These are phyloP conservation scores for Calosoma granatense DNA, from an alignment of 1,140 invertebrate species.

Conservation along the genomic window DNA sequence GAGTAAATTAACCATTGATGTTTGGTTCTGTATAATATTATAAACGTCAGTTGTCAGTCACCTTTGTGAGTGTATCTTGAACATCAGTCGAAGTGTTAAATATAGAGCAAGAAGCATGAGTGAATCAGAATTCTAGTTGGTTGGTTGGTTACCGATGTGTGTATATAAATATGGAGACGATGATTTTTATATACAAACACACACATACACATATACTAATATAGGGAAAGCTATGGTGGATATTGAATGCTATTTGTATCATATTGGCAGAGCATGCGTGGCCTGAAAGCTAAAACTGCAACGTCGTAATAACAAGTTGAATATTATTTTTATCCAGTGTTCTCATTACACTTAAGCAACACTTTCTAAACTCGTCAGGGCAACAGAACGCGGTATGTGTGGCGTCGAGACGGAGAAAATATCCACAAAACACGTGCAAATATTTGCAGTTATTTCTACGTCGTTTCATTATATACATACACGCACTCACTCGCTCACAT, in stretches of 20 bases:
- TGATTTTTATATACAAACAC: background rate
- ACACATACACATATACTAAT: too few species aligned
- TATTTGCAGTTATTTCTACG: too few species aligned
- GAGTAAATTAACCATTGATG: too few species aligned
- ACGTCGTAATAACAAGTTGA: slow-evolving; percentile 3
- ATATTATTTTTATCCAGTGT: slow-evolving; percentile 9
- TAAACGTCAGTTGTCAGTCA: background rate
- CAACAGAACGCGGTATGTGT: background rate
- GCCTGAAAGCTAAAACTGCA: slow-evolving; percentile 6
- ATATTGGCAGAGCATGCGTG: slow-evolving; percentile 1
- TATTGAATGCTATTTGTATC: slow-evolving; percentile 7
- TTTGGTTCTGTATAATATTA: too few species aligned
- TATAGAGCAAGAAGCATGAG: background rate
- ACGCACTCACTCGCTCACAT: too few species aligned
- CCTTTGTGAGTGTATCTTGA: background rate
- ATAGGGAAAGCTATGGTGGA: too few species aligned
- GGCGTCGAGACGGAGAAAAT: background rate
- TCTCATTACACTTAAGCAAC: slow-evolving; percentile 8
- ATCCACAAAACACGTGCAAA: background rate
- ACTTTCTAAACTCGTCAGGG: background rate
- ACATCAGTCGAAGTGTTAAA: background rate
- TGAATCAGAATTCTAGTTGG: too few species aligned
- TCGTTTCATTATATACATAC: too few species aligned
- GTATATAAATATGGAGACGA: background rate
- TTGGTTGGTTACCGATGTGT: too few species aligned